Evolutionary conservation across 2,888 invertebrate species (phyloP).

Genomic region (Agrotis clavis): DNA sequence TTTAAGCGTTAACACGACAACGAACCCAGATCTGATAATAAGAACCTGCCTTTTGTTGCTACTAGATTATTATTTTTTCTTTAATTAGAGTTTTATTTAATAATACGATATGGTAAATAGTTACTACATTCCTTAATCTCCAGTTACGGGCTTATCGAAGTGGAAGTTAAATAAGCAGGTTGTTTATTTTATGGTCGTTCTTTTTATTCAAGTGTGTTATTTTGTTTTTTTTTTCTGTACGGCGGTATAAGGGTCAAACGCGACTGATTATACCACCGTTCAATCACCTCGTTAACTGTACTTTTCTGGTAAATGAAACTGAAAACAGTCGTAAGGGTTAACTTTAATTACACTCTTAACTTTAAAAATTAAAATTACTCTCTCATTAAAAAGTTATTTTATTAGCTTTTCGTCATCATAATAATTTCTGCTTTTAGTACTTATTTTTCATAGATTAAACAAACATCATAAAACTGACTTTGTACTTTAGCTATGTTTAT

Average conservation of each 20-base stretch:
- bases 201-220: slow-evolving; percentile 16
- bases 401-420: slow-evolving; percentile 44
- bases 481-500: slow-evolving; percentile 32
- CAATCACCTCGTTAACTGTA: slow-evolving; percentile 39
- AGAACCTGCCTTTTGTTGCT: slow-evolving; percentile 72
- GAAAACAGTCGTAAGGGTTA: slow-evolving; percentile 43
- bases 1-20: slow-evolving; percentile 84
- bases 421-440: slow-evolving; percentile 40
- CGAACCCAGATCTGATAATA: slow-evolving; percentile 80
- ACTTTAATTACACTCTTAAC: slow-evolving; percentile 44
- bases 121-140: slow-evolving; percentile 58
- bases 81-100: slow-evolving; percentile 67
- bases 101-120: slow-evolving; percentile 60
- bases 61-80: slow-evolving; percentile 70
- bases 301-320: slow-evolving; percentile 19
- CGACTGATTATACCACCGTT: slow-evolving; percentile 31
- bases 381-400: slow-evolving; percentile 42
- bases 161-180: slow-evolving; percentile 39
- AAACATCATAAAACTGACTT: slow-evolving; percentile 37
- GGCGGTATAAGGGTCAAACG: slow-evolving; percentile 22
- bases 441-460: slow-evolving; percentile 23
- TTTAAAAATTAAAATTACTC: slow-evolving; percentile 28
- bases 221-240: slow-evolving; percentile 15
- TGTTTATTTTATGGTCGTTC: slow-evolving; percentile 39
- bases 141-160: slow-evolving; percentile 53